Base-by-base conservation (phyloP, 2,888 invertebrate genomes). In the Microctonus brassicae region DNA sequence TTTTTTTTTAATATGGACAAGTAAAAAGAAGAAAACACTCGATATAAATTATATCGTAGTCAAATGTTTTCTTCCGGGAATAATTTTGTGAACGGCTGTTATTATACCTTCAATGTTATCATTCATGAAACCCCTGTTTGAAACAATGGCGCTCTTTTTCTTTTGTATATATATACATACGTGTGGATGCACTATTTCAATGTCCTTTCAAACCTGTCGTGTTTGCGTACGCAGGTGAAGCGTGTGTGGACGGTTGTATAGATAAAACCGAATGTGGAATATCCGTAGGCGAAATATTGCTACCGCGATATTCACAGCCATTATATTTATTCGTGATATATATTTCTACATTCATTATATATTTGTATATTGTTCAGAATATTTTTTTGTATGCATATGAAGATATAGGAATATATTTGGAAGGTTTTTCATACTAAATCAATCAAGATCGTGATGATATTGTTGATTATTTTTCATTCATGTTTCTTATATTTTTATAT, bases 241-340 rank as follows among this genome's bases (percentile, higher is more conserved):
- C 58, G n/a, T n/a, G n/a, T n/a, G 58, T 58, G 58, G 58, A n/a
- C 24, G 26, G 33, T 29, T 33, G 33, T n/a, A n/a, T 33, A 58
- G 58, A 58, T 33, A 58, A 58, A 58, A 58, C 29, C 17, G n/a
- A 33, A 29, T 33, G 10, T 29, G 17, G 34, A 34, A 33, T 34
- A 17, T 10, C 6, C 10, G 13, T 10, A 17, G 33, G 34, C 20
- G 33, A 58, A 58, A 24, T 33, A 20, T 64, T 62, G n/a, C 42
- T 7, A 6, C 9, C 24, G 42, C n/a, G 5, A n/a, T n/a, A n/a
- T 39, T 62, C 9, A 62, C 42, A n/a, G 17, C 26, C 26, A 42
- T 62, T 42, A 34, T 13, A 62, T 39, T 47, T 20, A 17, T 47
- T 20, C 17, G 17, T 47, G 39, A 39, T 39, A 39, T 39, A 39